Evolutionary conservation across 2,113 vertebrate species (phyloP).

Genomic region (Irena cyanogastra): DNA sequence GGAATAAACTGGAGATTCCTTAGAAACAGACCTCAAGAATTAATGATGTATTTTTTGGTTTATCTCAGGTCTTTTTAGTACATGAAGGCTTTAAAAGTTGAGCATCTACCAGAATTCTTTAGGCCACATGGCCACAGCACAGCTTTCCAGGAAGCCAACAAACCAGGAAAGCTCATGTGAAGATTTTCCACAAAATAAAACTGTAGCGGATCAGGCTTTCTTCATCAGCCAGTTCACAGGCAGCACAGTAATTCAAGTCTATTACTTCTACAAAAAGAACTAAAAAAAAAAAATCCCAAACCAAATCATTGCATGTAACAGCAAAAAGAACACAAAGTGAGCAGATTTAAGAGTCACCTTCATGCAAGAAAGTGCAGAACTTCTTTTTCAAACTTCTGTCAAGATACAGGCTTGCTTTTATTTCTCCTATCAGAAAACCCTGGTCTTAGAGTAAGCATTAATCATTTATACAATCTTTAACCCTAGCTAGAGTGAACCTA

Average conservation of each 20-base stretch:
- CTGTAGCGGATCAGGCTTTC: not conserved
- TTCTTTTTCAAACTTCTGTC: too few species aligned
- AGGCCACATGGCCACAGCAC: not conserved
- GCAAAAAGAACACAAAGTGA: not conserved
- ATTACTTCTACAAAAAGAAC: not conserved
- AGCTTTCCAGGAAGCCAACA: constrained; percentile 25
- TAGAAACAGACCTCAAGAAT: not conserved
- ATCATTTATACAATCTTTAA: not conserved
- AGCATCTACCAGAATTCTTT: not conserved
- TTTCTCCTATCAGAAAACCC: not conserved
- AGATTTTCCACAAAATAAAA: not conserved
- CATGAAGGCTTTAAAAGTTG: not conserved
- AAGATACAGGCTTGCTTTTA: not conserved
- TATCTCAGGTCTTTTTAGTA: not conserved
- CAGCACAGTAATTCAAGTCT: not conserved
- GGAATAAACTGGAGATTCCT: not conserved
- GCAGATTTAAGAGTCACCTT: not conserved
- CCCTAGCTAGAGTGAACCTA: not conserved
- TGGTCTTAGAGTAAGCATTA: not conserved
- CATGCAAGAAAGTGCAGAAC: too few species aligned
- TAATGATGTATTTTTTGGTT: not conserved
- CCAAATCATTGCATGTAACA: not conserved
- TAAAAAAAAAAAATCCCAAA: not conserved
- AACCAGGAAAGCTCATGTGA: not conserved
- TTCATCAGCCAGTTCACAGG: not conserved